These are phyloP conservation scores for Paramisgurnus dabryanus DNA, from an alignment of 2,113 vertebrate species.

Conservation along the genomic window DNA sequence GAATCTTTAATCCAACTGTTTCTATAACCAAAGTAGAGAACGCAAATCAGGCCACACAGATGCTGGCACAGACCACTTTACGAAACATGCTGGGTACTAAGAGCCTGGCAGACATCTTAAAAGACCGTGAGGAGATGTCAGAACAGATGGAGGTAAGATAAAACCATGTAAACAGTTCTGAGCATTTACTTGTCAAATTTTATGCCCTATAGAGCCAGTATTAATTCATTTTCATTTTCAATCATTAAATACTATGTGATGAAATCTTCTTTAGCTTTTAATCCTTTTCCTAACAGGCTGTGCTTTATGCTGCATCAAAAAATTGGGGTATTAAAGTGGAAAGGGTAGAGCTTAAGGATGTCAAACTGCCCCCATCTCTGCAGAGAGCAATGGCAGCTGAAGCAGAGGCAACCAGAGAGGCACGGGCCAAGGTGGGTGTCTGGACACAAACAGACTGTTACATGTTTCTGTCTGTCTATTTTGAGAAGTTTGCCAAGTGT, in stretches of 20 bases:
- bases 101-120: constrained; percentile 66
- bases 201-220: too few species aligned
- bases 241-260: too few species aligned
- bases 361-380: constrained; percentile 59
- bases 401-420: constrained; percentile 64
- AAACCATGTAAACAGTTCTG: not conserved
- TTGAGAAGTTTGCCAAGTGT: constrained; percentile 8
- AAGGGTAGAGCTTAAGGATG: constrained; percentile 66
- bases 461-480: constrained; percentile 16
- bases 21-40: constrained; percentile 64
- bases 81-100: constrained; percentile 67
- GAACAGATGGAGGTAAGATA: constrained; percentile 63
- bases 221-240: too few species aligned
- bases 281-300: constrained; percentile 50
- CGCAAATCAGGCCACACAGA: constrained; percentile 60
- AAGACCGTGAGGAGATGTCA: constrained; percentile 58
- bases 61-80: constrained; percentile 70
- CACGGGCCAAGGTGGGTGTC: constrained; percentile 65
- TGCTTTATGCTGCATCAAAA: constrained; percentile 54
- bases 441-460: not conserved
- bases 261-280: not conserved
- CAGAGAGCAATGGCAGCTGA: constrained; percentile 70
- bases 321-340: constrained; percentile 69
- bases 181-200: too few species aligned
- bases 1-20: constrained; percentile 65